Conservation (phyloP, 64 coral and sea anemone species). For the Actinia equina region DNA sequence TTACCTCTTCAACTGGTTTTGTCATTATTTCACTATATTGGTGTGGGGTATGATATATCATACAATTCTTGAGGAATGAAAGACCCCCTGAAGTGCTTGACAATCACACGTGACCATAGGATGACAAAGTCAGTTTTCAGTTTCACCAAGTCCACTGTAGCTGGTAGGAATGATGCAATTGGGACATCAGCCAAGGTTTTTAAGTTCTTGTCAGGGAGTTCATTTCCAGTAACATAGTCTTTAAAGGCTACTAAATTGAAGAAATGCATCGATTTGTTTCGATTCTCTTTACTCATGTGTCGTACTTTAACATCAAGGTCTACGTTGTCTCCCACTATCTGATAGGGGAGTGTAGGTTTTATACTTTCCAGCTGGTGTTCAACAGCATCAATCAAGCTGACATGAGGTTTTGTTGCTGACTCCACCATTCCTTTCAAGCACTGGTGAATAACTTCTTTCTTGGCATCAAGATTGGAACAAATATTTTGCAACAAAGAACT, state of each 20-base stretch:
- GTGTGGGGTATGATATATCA: slow-evolving; percentile 39
- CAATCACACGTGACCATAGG: slow-evolving; percentile 29
- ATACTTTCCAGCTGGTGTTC: not conserved
- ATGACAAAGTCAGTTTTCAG: slow-evolving; percentile 31
- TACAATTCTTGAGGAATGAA: not conserved
- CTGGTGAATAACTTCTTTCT: not conserved
- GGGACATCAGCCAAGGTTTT: slow-evolving; percentile 48
- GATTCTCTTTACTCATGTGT: slow-evolving; percentile 52
- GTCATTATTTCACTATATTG: slow-evolving; percentile 39
- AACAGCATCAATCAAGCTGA: not conserved
- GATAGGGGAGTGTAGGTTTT: not conserved
- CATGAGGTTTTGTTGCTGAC: not conserved
- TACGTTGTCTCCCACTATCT: slow-evolving; percentile 64
- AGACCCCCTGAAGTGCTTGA: slow-evolving; percentile 17
- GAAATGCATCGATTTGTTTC: slow-evolving; percentile 51
- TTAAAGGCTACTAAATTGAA: slow-evolving; percentile 60
- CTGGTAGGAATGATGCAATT: slow-evolving; percentile 41
- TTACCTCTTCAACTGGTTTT: slow-evolving; percentile 34
- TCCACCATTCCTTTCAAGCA: not conserved
- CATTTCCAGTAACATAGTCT: slow-evolving; percentile 40
- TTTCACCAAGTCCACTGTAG: slow-evolving; percentile 21
- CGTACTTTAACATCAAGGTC: slow-evolving; percentile 68
- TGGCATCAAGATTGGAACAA: not conserved
- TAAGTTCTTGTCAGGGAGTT: slow-evolving; percentile 27
- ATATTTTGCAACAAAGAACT: not conserved